Evolutionary conservation across 1,140 invertebrate species (phyloP).

Genomic region (Drosophila seguyi): DNA sequence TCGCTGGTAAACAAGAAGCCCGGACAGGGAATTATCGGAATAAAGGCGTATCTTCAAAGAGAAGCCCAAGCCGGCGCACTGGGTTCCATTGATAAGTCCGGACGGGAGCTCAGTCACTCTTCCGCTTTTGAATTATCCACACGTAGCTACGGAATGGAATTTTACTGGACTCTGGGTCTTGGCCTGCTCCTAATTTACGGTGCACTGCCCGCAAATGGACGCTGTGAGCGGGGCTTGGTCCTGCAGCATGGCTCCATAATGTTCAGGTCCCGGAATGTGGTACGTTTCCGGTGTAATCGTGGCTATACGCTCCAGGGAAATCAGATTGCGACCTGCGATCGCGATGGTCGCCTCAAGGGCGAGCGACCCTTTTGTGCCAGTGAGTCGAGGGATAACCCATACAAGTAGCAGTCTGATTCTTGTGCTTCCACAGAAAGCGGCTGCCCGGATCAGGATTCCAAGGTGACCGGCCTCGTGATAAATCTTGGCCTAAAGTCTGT

Average conservation of each 20-base stretch:
- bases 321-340: background rate
- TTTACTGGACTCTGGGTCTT: constrained; percentile 1
- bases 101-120: constrained; percentile 11
- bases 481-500: constrained; percentile 5
- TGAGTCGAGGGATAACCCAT: constrained; percentile 27
- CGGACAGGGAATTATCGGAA: background rate
- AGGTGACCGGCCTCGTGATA: constrained; percentile 36
- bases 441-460: constrained; percentile 6
- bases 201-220: background rate
- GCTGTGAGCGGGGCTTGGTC: constrained; percentile 13
- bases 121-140: background rate
- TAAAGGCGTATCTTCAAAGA: constrained; percentile 10
- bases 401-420: no score
- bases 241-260: constrained; percentile 16
- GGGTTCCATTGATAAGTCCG: constrained; percentile 1
- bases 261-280: background rate
- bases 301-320: constrained; percentile 30
- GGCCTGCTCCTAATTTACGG: background rate
- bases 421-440: constrained; percentile 39
- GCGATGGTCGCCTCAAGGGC: constrained; percentile 28
- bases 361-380: constrained; percentile 62
- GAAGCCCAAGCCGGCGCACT: background rate
- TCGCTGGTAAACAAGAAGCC: constrained; percentile 4
- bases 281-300: constrained; percentile 38
- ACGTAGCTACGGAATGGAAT: constrained; percentile 16